Conservation (phyloP, 2,797 vertebrate genomes). For the Apogon talboti region DNA sequence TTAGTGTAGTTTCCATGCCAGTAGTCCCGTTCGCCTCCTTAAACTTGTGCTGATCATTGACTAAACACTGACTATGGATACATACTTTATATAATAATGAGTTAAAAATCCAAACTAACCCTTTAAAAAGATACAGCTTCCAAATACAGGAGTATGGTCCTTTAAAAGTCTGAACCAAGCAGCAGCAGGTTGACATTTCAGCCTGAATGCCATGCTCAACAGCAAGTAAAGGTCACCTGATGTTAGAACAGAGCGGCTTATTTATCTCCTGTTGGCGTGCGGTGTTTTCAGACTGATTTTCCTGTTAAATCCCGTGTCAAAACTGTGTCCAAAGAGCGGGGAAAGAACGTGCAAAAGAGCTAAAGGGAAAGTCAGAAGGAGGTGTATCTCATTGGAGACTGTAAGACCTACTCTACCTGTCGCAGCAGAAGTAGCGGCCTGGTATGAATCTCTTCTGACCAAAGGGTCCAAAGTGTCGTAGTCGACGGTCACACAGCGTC, state of each 20-base stretch:
- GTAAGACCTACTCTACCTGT: conserved; percentile 74
- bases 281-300: conserved; percentile 1
- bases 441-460: conserved; percentile 89
- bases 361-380: neutral
- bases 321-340: conserved; percentile 7
- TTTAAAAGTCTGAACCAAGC: neutral
- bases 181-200: neutral
- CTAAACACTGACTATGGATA: too few species aligned
- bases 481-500: conserved; percentile 82
- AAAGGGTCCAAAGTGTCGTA: conserved; percentile 88
- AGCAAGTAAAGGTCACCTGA: conserved; percentile 18
- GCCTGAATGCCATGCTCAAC: conserved; percentile 10
- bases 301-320: conserved; percentile 13
- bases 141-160: neutral
- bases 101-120: too few species aligned
- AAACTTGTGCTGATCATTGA: too few species aligned
- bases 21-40: too few species aligned
- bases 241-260: conserved; percentile 1
- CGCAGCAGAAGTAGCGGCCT: conserved; percentile 72
- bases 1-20: too few species aligned
- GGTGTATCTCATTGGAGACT: neutral
- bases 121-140: neutral
- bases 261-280: conserved; percentile 5
- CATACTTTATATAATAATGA: too few species aligned
- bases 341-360: conserved; percentile 25